Percentiles rank a stretch among this genome's conserved stretches.
These are phyloP conservation scores for Orthosia cruda DNA, from an alignment of 2,888 invertebrate species.

Conservation along the genomic window DNA sequence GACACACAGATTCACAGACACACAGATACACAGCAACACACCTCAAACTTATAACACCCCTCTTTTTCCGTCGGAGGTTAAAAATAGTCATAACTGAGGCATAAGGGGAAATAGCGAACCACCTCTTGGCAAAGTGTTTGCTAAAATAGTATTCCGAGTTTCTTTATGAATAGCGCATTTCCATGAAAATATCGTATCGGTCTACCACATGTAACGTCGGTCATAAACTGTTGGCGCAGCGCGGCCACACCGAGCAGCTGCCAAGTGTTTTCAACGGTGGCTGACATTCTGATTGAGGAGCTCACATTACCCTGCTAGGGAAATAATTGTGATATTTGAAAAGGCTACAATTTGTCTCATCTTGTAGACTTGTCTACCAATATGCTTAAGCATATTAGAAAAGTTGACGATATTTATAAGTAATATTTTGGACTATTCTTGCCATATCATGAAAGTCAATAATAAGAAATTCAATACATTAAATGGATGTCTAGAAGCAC, in stretches of 20 bases:
- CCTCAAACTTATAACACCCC: too few relatives aligned
- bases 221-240: constrained; percentile 54
- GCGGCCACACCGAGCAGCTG: constrained; percentile 32
- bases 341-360: background rate
- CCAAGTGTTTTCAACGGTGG: constrained; percentile 50
- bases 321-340: constrained; percentile 25
- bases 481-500: background rate
- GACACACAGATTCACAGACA: too few relatives aligned
- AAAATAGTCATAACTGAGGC: background rate
- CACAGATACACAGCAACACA: too few relatives aligned
- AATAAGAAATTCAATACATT: background rate
- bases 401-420: background rate
- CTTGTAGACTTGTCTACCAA: background rate
- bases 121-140: background rate
- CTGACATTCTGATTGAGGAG: constrained; percentile 50
- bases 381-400: too few relatives aligned
- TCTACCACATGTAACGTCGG: constrained; percentile 47
- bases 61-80: too few relatives aligned
- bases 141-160: constrained; percentile 8
- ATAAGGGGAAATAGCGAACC: background rate
- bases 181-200: constrained; percentile 40
- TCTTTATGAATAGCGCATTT: constrained; percentile 39
- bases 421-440: background rate
- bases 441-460: background rate
- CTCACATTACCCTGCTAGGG: constrained; percentile 31